Percentiles rank a stretch among this genome's conserved stretches.
phyloP scores from a whole-genome alignment of 2,888 invertebrate species.

The Cantharis flavilabris region DNA sequence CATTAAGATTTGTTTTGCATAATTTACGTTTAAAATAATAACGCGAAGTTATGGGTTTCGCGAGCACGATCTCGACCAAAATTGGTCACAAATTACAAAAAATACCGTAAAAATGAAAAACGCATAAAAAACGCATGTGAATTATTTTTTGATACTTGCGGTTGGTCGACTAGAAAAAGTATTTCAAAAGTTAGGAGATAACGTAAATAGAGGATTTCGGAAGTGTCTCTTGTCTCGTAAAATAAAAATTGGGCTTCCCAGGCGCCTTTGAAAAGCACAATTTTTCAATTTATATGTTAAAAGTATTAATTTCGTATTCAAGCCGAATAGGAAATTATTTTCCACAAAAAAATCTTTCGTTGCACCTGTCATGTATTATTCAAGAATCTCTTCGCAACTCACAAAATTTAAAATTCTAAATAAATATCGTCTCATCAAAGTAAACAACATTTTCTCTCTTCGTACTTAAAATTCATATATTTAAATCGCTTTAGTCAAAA shows the following conservation, averaged over 20 bases:
- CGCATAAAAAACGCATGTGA: neutral
- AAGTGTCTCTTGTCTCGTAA: neutral
- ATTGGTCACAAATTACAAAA: neutral
- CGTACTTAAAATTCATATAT: neutral
- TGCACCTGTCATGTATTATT: conserved; percentile 3
- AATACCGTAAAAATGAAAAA: neutral
- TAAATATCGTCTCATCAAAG: neutral
- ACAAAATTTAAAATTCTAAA: conserved; percentile 2
- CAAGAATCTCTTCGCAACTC: neutral
- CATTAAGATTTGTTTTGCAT: neutral
- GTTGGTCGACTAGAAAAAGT: neutral
- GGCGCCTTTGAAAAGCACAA: neutral
- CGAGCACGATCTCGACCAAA: neutral
- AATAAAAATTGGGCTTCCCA: neutral
- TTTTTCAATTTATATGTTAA: conserved; percentile 2
- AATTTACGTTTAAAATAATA: neutral
- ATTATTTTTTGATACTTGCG: neutral
- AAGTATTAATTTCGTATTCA: neutral
- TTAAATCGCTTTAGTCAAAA: neutral
- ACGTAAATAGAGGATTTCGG: neutral
- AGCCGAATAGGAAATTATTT: neutral
- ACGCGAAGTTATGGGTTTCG: neutral
- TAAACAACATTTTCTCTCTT: conserved; percentile 2
- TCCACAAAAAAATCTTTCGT: neutral
- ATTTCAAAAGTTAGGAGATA: neutral